phyloP scores from a whole-genome alignment of 2,113 vertebrate species.

The western clawed frog (Xenopus tropicalis) region DNA sequence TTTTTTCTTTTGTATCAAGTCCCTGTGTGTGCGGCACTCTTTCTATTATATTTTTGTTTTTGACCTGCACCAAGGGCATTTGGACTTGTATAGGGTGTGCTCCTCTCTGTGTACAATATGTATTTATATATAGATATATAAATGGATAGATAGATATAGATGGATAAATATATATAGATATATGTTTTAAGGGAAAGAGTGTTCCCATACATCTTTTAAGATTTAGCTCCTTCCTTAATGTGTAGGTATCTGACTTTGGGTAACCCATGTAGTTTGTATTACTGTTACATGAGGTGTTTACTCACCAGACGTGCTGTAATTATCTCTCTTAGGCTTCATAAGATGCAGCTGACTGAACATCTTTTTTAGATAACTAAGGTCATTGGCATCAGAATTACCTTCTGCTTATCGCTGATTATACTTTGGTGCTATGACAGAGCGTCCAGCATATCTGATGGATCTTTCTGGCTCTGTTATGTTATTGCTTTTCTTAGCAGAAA shows the following conservation, averaged over 20 bases:
- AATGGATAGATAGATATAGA: no score
- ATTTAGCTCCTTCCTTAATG: no score
- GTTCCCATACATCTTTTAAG: no score
- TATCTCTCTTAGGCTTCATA: conserved; percentile 27
- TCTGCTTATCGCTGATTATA: conserved; percentile 36
- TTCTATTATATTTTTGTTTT: no score
- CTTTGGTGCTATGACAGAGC: conserved; percentile 31
- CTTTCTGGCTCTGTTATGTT: background rate
- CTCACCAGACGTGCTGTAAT: conserved; percentile 28
- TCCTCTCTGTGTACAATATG: no score
- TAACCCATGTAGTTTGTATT: conserved; percentile 19
- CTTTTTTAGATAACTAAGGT: conserved; percentile 33
- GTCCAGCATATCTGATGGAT: conserved; percentile 25
- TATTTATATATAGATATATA: no score
- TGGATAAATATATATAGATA: no score
- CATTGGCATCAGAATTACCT: conserved; percentile 28
- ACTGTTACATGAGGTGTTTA: conserved; percentile 30
- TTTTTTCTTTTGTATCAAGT: no score
- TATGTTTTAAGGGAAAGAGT: no score
- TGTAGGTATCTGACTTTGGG: background rate
- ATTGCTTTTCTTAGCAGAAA: background rate
- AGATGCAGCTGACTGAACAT: conserved; percentile 38
- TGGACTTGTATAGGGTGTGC: no score
- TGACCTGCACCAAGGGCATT: no score
- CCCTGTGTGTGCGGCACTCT: no score